Percentiles rank a stretch among this genome's conserved stretches.
Evolutionary conservation across 2,888 invertebrate species (phyloP).

Genomic region (Parascotia fuliginaria): DNA sequence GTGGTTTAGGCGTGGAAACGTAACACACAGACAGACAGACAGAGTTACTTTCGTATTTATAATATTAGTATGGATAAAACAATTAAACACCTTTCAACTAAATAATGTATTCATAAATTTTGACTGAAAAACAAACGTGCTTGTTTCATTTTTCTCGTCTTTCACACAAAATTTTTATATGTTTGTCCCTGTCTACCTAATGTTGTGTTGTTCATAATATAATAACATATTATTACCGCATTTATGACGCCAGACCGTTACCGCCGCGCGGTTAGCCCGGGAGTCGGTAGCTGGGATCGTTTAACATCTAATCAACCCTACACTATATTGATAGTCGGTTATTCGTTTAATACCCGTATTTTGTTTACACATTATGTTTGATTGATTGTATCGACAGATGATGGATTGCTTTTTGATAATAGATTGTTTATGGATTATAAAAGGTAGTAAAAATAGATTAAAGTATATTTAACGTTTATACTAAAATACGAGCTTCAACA

Average conservation of each 20-base stretch:
- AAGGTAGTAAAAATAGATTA: constrained; percentile 1
- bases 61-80: too few species aligned
- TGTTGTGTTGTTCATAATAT: constrained; percentile 29
- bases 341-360: constrained; percentile 14
- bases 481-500: too few species aligned
- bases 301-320: constrained; percentile 27
- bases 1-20: too few species aligned
- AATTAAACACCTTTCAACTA: too few species aligned
- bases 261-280: constrained; percentile 11
- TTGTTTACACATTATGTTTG: constrained; percentile 23
- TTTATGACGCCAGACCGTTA: constrained; percentile 1
- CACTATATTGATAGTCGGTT: constrained; percentile 23
- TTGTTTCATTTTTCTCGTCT: too few species aligned
- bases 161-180: background rate
- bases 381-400: constrained; percentile 29
- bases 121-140: too few species aligned
- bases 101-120: too few species aligned
- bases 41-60: too few species aligned
- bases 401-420: constrained; percentile 28
- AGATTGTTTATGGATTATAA: constrained; percentile 4
- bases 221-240: constrained; percentile 35
- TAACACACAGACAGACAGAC: too few species aligned
- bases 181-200: background rate
- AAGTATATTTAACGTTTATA: constrained; percentile 1
- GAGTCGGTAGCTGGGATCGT: constrained; percentile 22